A percentile compares a stretch with the other conserved stretches of the same genome.
phyloP scores from a whole-genome alignment of 2,797 vertebrate species.

The Lepilemur septentrionalis region DNA sequence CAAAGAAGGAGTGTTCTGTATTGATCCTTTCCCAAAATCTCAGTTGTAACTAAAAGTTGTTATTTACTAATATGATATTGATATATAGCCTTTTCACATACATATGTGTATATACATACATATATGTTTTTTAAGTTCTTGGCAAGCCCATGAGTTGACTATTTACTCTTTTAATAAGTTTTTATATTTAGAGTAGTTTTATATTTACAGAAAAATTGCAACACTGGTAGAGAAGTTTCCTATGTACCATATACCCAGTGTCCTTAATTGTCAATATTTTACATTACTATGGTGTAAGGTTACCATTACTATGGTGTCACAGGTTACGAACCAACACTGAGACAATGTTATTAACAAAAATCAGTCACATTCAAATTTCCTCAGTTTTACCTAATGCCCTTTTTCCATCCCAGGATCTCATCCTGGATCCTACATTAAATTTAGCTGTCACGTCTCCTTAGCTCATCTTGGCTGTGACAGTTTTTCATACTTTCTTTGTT shows the following conservation, averaged over 20 bases:
- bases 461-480: neutral
- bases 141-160: neutral
- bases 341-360: neutral
- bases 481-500: neutral
- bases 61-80: neutral
- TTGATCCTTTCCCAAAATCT: neutral
- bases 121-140: neutral
- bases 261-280: neutral
- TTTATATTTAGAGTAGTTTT: neutral
- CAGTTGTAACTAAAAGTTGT: neutral
- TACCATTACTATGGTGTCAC: neutral
- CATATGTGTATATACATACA: neutral
- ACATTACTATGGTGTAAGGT: accelerated
- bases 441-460: neutral
- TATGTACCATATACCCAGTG: neutral
- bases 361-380: neutral
- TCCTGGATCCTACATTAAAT: neutral
- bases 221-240: neutral
- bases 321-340: neutral
- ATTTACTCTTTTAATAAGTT: neutral
- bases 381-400: neutral
- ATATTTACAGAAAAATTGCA: neutral
- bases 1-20: neutral
- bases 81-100: neutral
- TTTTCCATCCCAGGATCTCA: neutral